A percentile compares a stretch with the other conserved stretches of the same genome.
Evolutionary conservation across 1,140 invertebrate species (phyloP).

Genomic region (Portunus trituberculatus): DNA sequence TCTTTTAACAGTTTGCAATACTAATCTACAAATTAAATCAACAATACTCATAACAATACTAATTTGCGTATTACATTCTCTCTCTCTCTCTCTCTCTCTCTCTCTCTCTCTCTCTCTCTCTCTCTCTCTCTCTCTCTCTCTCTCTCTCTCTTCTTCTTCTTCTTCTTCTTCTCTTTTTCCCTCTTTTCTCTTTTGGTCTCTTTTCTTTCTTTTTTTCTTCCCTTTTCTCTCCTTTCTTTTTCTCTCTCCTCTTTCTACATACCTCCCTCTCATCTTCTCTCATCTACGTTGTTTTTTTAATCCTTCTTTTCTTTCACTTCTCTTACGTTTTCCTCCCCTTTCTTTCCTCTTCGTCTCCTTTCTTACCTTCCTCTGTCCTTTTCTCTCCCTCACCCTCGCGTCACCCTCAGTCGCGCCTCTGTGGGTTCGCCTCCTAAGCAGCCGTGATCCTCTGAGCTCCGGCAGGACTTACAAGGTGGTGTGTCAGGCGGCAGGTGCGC

Average conservation of each 20-base stretch:
- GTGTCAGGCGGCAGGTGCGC: constrained; percentile 88
- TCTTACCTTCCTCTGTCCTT: neutral
- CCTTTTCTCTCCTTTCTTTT: neutral
- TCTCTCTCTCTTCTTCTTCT: neutral
- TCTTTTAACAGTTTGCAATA: too few species aligned
- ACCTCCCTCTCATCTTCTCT: neutral
- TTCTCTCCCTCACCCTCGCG: neutral
- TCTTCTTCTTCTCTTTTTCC: neutral
- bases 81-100: neutral
- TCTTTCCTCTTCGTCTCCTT: neutral
- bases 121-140: neutral
- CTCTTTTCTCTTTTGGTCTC: neutral
- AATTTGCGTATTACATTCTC: neutral
- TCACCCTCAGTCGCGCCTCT: constrained; percentile 14
- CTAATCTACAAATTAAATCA: too few species aligned
- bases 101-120: neutral
- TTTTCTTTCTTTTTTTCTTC: neutral
- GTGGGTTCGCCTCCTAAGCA: constrained; percentile 41
- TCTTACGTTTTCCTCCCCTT: neutral
- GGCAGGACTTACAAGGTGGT: constrained; percentile 88
- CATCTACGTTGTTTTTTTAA: neutral
- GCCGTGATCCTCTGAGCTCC: constrained; percentile 87
- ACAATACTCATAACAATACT: too few species aligned
- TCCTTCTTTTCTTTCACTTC: neutral
- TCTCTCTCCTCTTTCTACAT: neutral